phyloP scores from a whole-genome alignment of 1,140 invertebrate species.

The Melitaea cinxia region DNA sequence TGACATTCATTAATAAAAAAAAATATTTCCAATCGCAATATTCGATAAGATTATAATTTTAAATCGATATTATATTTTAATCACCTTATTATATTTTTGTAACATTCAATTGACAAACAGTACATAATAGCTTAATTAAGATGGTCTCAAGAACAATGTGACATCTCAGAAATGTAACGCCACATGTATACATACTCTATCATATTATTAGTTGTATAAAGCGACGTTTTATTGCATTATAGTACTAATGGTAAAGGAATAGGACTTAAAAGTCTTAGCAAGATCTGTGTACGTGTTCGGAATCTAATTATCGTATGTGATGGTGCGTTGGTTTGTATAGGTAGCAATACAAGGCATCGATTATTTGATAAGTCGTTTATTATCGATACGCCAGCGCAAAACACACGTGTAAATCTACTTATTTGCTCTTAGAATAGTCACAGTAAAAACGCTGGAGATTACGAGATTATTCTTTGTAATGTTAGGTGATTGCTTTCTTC shows the following conservation, averaged over 20 bases:
- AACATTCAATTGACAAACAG: not conserved
- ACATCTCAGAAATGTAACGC: slow-evolving; percentile 6
- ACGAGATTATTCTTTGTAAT: not conserved
- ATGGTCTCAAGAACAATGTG: slow-evolving; percentile 13
- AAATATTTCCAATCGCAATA: too few species aligned
- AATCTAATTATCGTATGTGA: slow-evolving; percentile 33
- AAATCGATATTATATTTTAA: not conserved
- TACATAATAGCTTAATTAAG: slow-evolving; percentile 3
- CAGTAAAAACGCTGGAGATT: not conserved
- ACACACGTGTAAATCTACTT: slow-evolving; percentile 48
- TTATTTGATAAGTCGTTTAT: slow-evolving; percentile 71
- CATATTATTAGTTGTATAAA: not conserved
- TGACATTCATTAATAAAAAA: too few species aligned
- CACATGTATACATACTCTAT: not conserved
- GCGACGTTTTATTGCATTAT: not conserved
- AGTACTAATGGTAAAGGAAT: not conserved
- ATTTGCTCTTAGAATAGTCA: not conserved
- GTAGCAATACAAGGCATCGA: slow-evolving; percentile 57
- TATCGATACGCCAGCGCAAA: slow-evolving; percentile 46
- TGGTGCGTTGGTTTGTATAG: slow-evolving; percentile 36
- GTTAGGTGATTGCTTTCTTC: too few species aligned
- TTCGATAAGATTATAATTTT: not conserved
- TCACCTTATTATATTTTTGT: not conserved
- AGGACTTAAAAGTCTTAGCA: not conserved
- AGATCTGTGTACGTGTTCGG: slow-evolving; percentile 8